phyloP scores from a whole-genome alignment of 2,113 vertebrate genomes.

The Riparia riparia region DNA sequence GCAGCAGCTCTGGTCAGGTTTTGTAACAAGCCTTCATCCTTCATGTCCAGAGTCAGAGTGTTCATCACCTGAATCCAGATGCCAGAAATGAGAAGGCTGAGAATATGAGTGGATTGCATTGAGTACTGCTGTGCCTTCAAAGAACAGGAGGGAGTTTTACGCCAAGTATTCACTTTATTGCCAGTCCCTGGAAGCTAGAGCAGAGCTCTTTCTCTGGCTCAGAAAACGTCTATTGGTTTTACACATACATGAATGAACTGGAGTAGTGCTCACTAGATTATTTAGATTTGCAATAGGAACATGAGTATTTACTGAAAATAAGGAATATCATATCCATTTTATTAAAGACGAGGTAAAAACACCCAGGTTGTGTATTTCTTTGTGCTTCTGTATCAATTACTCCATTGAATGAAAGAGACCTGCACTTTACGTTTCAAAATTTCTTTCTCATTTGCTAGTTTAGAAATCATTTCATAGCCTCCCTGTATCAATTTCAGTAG shows the following conservation, averaged over 20 bases:
- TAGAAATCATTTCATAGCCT: background rate
- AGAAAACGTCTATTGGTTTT: background rate
- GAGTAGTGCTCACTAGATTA: background rate
- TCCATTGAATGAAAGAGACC: background rate
- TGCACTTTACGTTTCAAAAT: background rate
- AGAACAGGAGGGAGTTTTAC: background rate
- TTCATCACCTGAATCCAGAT: background rate
- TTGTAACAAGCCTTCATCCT: background rate
- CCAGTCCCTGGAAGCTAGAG: background rate
- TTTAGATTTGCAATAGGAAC: background rate
- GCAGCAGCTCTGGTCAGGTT: background rate
- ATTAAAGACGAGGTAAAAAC: background rate
- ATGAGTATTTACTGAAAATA: background rate
- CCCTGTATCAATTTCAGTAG: background rate
- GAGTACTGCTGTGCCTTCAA: conserved; percentile 6
- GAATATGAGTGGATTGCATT: background rate
- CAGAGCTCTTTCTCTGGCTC: background rate
- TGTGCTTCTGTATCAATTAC: background rate
- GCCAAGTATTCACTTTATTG: conserved; percentile 31
- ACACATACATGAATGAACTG: background rate
- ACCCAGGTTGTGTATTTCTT: background rate
- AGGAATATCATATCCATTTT: background rate
- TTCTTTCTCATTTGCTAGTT: background rate
- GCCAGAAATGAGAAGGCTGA: background rate
- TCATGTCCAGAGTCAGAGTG: background rate